Evolutionary conservation across 2,113 vertebrate genomes (phyloP).

Genomic region (Prionailurus viverrinus): DNA sequence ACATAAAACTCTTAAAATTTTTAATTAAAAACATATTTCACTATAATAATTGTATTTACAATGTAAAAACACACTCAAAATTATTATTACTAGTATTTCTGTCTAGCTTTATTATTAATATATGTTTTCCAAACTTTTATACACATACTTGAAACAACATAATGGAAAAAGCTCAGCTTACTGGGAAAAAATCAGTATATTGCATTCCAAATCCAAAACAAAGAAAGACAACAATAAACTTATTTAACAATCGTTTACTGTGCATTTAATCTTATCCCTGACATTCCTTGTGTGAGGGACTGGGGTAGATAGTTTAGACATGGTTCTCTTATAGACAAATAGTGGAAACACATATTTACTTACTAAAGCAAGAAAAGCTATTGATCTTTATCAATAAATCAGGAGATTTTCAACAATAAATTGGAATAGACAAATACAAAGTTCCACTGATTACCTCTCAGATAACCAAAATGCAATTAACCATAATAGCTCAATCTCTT

Average conservation of each 20-base stretch:
- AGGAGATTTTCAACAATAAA: conserved; percentile 4
- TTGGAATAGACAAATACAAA: background rate
- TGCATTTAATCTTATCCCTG: background rate
- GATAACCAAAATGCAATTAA: conserved; percentile 3
- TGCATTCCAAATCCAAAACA: conserved; percentile 22
- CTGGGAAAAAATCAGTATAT: background rate
- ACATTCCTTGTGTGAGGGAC: background rate
- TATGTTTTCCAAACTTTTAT: background rate
- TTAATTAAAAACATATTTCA: background rate
- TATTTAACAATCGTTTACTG: background rate
- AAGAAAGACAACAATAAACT: conserved; percentile 40
- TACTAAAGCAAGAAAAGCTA: conserved; percentile 39
- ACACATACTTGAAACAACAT: background rate
- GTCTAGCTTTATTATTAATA: background rate
- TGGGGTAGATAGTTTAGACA: background rate
- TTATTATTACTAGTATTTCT: conserved; percentile 22
- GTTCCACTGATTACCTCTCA: background rate
- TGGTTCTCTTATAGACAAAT: background rate
- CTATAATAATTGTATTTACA: conserved; percentile 31
- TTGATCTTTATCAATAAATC: background rate
- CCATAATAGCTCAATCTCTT: background rate
- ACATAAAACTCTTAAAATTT: conserved; percentile 30
- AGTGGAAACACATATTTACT: conserved; percentile 14
- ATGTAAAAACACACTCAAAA: conserved; percentile 36
- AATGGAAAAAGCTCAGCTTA: conserved; percentile 1